Evolutionary conservation across 2,888 invertebrate species (phyloP).

Genomic region (Chymomyza procnemis): DNA sequence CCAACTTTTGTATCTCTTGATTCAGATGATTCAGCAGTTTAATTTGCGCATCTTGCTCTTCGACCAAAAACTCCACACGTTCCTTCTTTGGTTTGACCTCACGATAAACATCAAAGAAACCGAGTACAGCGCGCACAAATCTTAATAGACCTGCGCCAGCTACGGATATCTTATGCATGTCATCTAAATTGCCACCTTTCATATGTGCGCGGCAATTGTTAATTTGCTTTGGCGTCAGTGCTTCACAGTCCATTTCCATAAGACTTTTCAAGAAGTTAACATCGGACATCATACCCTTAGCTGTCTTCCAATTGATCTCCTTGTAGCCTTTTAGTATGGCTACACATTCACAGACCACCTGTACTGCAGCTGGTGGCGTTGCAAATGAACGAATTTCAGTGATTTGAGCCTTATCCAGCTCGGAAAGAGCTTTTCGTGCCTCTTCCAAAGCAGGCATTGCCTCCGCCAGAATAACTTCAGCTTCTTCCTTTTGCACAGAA

Average conservation of each 20-base stretch:
- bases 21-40: conserved; percentile 85
- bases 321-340: conserved; percentile 90
- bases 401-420: conserved; percentile 92
- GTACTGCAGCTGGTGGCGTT: conserved; percentile 93
- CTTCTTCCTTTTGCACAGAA: conserved; percentile 89
- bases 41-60: conserved; percentile 83
- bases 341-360: conserved; percentile 93
- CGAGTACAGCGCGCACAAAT: conserved; percentile 91
- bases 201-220: conserved; percentile 86
- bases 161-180: conserved; percentile 90
- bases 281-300: conserved; percentile 95
- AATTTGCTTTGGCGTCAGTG: conserved; percentile 85
- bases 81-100: conserved; percentile 93
- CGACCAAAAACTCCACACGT: conserved; percentile 87
- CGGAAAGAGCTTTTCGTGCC: conserved; percentile 88
- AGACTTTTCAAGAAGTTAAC: conserved; percentile 88
- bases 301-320: conserved; percentile 93
- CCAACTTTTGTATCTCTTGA: conserved; percentile 85
- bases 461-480: conserved; percentile 87
- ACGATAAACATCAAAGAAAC: conserved; percentile 91
- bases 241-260: conserved; percentile 91
- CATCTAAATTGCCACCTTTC: conserved; percentile 85
- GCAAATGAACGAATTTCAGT: conserved; percentile 95
- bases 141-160: conserved; percentile 92
- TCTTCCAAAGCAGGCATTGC: conserved; percentile 91